Percentiles rank a stretch among this genome's conserved stretches.
Conservation (phyloP, 2,888 invertebrate species). For the Malthinus flaveolus region DNA sequence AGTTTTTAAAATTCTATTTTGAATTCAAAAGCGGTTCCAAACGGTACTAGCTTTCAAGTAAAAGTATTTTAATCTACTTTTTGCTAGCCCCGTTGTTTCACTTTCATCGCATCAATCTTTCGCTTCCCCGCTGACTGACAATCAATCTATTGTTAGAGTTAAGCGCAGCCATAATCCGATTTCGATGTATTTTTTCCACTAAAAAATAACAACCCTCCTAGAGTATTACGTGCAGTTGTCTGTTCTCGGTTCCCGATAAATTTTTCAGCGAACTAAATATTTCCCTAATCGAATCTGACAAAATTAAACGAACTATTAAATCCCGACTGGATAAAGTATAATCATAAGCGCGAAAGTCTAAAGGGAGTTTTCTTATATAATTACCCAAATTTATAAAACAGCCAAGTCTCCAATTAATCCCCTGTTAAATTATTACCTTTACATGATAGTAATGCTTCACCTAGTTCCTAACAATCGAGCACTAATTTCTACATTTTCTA, state of each 20-base stretch:
- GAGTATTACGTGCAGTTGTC: slow-evolving; percentile 27
- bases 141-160: slow-evolving; percentile 47
- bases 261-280: slow-evolving; percentile 13
- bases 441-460: slow-evolving; percentile 15
- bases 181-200: slow-evolving; percentile 43
- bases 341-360: slow-evolving; percentile 9
- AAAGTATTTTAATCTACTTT: slow-evolving; percentile 31
- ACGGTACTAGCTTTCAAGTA: slow-evolving; percentile 24
- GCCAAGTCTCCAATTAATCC: slow-evolving; percentile 20
- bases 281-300: not conserved
- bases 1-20: slow-evolving; percentile 21
- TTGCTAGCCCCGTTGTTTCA: slow-evolving; percentile 27
- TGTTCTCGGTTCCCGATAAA: slow-evolving; percentile 23
- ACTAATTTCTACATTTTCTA: slow-evolving; percentile 22
- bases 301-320: slow-evolving; percentile 11
- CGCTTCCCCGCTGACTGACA: slow-evolving; percentile 45
- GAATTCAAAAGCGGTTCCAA: slow-evolving; percentile 23
- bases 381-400: slow-evolving; percentile 24
- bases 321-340: slow-evolving; percentile 10
- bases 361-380: slow-evolving; percentile 14
- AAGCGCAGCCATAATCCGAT: slow-evolving; percentile 44
- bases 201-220: slow-evolving; percentile 23
- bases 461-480: slow-evolving; percentile 22
- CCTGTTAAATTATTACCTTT: slow-evolving; percentile 15
- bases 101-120: slow-evolving; percentile 48